Percentiles rank a stretch among this genome's conserved stretches.
Conservation (phyloP, 2,113 vertebrate species). For the Morone saxatilis region DNA sequence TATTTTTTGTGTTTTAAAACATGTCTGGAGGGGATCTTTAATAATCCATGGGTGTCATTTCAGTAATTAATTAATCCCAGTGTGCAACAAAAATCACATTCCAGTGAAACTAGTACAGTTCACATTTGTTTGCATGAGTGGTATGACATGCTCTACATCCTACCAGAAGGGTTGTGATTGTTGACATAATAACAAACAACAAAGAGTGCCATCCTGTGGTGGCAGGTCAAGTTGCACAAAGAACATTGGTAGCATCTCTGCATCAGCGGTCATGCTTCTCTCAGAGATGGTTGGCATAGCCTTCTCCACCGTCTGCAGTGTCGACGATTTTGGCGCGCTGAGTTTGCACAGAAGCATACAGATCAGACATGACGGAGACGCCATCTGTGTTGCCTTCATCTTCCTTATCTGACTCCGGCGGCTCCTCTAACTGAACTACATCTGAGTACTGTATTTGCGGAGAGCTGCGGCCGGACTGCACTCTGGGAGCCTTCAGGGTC, state of each 20-base stretch:
- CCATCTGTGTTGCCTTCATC: conserved; percentile 39
- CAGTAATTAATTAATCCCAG: neutral
- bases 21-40: neutral
- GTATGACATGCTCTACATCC: no score
- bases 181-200: conserved; percentile 24
- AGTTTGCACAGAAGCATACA: conserved; percentile 82
- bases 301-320: conserved; percentile 51
- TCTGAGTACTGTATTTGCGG: conserved; percentile 75
- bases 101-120: no score
- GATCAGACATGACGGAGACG: conserved; percentile 70
- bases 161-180: neutral
- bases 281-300: conserved; percentile 82
- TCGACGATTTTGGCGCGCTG: conserved; percentile 71
- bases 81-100: neutral
- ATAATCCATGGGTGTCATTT: neutral
- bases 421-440: conserved; percentile 44
- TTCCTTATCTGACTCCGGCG: conserved; percentile 28
- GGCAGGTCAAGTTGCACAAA: neutral
- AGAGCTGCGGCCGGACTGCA: conserved; percentile 60
- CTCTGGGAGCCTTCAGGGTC: conserved; percentile 76
- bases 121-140: neutral
- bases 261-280: neutral
- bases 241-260: neutral
- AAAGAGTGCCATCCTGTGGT: conserved; percentile 63
- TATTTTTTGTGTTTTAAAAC: neutral